phyloP scores from a whole-genome alignment of 2,113 vertebrate species.

The Fregetta grallaria region DNA sequence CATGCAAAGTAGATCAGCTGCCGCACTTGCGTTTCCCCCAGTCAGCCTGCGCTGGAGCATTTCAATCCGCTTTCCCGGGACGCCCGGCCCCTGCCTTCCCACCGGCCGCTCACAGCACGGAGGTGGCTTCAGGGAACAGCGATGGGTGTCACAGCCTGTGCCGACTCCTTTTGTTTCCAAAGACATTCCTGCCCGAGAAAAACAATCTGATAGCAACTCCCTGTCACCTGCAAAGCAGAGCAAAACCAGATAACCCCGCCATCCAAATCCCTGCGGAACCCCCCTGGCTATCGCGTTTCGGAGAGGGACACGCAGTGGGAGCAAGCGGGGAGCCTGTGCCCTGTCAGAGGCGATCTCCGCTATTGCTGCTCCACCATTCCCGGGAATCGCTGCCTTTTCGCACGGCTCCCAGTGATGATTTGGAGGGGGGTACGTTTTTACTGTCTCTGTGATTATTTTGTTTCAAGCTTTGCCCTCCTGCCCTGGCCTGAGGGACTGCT shows the following conservation, averaged over 20 bases:
- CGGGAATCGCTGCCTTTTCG: not conserved
- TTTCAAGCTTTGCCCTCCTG: not conserved
- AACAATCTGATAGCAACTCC: rapidly evolving
- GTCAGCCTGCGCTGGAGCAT: too few relatives aligned
- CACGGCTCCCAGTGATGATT: rapidly evolving
- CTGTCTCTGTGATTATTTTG: not conserved
- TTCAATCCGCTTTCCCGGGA: not conserved
- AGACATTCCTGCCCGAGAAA: not conserved
- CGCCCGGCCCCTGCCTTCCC: not conserved
- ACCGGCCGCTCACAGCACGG: not conserved
- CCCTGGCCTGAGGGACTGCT: not conserved
- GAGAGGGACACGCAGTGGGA: rapidly evolving
- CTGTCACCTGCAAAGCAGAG: rapidly evolving
- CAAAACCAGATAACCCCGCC: rapidly evolving
- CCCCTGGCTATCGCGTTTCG: rapidly evolving
- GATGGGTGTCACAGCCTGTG: rapidly evolving
- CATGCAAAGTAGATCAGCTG: too few relatives aligned
- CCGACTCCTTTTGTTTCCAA: not conserved
- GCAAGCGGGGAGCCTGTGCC: not conserved
- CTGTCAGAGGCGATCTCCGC: rapidly evolving
- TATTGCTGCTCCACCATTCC: not conserved
- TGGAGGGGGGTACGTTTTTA: not conserved
- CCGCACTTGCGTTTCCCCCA: not conserved
- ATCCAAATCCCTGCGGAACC: rapidly evolving
- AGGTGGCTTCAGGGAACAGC: too few relatives aligned